These are phyloP conservation scores for Oriolus oriolus DNA, from an alignment of 2,113 vertebrate species.

Conservation along the genomic window DNA sequence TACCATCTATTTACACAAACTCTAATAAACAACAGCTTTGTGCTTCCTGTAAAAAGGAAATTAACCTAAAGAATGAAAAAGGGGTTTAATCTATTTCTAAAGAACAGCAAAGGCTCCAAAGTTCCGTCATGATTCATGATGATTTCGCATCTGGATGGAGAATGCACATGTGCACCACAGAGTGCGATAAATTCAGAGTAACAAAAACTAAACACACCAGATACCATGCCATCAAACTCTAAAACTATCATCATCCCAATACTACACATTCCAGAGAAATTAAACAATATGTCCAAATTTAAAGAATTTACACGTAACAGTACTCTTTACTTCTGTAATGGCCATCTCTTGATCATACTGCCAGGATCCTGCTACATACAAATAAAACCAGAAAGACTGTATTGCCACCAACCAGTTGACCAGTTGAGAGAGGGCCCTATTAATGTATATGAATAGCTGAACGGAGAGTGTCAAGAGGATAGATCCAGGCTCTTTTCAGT, in stretches of 20 bases:
- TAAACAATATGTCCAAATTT: not conserved
- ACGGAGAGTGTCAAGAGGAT: not conserved
- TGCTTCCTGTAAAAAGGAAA: not conserved
- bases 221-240: not conserved
- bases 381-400: not conserved
- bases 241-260: not conserved
- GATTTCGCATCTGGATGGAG: not conserved
- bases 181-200: not conserved
- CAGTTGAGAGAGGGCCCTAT: not conserved
- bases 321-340: not conserved
- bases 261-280: not conserved
- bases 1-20: not conserved
- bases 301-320: not conserved
- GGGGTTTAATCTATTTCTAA: not conserved
- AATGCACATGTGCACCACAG: fast-evolving
- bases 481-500: not conserved
- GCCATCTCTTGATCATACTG: not conserved
- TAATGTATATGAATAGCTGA: not conserved
- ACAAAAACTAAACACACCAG: not conserved
- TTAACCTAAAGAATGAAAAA: not conserved
- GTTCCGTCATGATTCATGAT: not conserved
- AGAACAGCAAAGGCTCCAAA: not conserved
- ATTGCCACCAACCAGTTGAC: not conserved
- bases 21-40: not conserved
- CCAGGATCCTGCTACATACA: not conserved